Evolutionary conservation across 2,888 invertebrate species (phyloP).

Genomic region (Ommatoiulus sabulosus): DNA sequence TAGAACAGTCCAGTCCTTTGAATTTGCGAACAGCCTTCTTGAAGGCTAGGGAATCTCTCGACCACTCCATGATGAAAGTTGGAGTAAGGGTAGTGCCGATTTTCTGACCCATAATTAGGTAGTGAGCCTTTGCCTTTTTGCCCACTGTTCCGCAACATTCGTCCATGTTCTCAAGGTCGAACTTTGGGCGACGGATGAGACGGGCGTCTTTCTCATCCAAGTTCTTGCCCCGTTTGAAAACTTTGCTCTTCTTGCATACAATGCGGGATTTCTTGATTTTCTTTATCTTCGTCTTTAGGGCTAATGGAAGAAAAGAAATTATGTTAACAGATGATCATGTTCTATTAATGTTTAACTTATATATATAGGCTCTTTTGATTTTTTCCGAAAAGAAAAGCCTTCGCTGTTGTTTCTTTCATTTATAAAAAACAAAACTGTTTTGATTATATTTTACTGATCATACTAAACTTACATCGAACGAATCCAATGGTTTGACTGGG

Average conservation of each 20-base stretch:
- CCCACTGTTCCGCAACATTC: conserved; percentile 67
- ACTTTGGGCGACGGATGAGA: conserved; percentile 64
- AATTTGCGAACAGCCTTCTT: conserved; percentile 68
- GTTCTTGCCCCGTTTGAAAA: conserved; percentile 65
- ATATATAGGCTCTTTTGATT: too few relatives aligned
- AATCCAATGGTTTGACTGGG: too few relatives aligned
- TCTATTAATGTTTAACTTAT: too few relatives aligned
- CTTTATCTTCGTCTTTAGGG: conserved; percentile 67
- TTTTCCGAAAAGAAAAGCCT: too few relatives aligned
- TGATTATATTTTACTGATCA: too few relatives aligned
- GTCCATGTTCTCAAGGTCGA: conserved; percentile 66
- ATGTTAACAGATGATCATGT: not conserved
- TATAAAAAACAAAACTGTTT: too few relatives aligned
- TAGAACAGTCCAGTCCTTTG: conserved; percentile 68
- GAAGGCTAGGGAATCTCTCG: conserved; percentile 65
- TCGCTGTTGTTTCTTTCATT: too few relatives aligned
- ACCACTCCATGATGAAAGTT: conserved; percentile 69
- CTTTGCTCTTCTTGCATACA: conserved; percentile 66
- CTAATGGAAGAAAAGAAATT: conserved; percentile 61
- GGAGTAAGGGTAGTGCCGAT: conserved; percentile 66
- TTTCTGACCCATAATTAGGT: conserved; percentile 68
- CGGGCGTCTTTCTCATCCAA: conserved; percentile 63
- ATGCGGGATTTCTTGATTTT: conserved; percentile 65
- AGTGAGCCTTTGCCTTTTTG: conserved; percentile 64
- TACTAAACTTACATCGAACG: too few relatives aligned